Evolutionary conservation across 2,113 vertebrate genomes (phyloP).

Genomic region (Eupsittula cactorum): DNA sequence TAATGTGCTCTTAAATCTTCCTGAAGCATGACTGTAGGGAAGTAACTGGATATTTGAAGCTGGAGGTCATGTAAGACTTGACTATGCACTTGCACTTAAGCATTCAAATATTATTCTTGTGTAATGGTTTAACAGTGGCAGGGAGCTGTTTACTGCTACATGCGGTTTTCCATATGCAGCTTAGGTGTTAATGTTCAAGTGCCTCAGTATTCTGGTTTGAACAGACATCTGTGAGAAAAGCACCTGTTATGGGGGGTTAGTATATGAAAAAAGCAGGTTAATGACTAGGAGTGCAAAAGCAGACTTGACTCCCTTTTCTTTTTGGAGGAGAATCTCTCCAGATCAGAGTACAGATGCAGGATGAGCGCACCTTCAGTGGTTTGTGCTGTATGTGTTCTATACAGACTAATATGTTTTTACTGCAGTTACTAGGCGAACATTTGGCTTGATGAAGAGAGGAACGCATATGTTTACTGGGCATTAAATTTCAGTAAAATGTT

Average conservation of each 20-base stretch:
- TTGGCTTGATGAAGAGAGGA: background rate
- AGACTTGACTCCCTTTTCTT: background rate
- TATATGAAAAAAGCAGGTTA: background rate
- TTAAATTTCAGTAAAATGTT: background rate
- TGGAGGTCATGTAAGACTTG: constrained; percentile 30
- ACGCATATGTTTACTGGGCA: background rate
- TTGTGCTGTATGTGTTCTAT: background rate
- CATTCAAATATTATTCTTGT: background rate
- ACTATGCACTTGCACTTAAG: constrained; percentile 34
- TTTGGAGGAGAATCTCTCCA: background rate
- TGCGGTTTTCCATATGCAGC: background rate
- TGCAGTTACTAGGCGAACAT: background rate
- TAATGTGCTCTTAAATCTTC: background rate
- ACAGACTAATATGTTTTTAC: background rate
- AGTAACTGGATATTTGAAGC: constrained; percentile 13
- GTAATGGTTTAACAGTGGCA: background rate
- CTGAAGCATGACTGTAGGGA: background rate
- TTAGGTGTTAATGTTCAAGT: background rate
- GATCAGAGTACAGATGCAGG: background rate
- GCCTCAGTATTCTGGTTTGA: background rate
- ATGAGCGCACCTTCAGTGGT: background rate
- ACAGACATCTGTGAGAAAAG: background rate
- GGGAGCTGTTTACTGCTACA: background rate
- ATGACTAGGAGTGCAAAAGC: background rate
- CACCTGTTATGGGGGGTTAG: background rate